Evolutionary conservation across 2,888 invertebrate species (phyloP), one percentile per base, ranked within the genome.

Genomic region (Tipula lateralis): DNA sequence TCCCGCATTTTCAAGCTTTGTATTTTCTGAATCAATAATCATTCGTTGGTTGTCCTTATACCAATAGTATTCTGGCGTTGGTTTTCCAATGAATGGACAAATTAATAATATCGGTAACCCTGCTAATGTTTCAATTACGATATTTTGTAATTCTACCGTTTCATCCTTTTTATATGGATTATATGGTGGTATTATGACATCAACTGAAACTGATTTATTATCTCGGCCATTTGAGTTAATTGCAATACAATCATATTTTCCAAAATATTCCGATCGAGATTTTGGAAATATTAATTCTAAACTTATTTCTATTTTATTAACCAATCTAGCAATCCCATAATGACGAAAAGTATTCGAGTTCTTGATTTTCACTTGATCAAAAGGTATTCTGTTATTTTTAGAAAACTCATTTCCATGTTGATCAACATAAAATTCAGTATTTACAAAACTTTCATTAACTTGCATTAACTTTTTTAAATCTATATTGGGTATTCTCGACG

Each of bases 21-120:
- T 24, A 36, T 83, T 83, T 34, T 19, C 12, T 7, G 30, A 34
- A 83, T 83, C 19, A 2, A 19, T 9, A 4, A 36, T 34, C 19
- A 83, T 6, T 19, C 89, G 0, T 89, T 87, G 90, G 0, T 88
- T 91, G 50, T 92, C 92, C 87, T 92, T 92, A 87, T 91, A 91
- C 94, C 94, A 94, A 86, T 91, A 91, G 29, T 94, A 91, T 50
- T 90, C 89, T 0, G 94, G 93, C 2, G 88, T 84, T 0, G 94
- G 94, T 86, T 92, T 91, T 0, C 94, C 94, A 80, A 90, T 90
- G 0, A 93, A 92, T 84, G 92, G 91, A 87, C 94, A 94, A 85
- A 90, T 90, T 7, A 92, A 87, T 84, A 89, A 91, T 86, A 91
- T 90, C 0, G 91, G 88, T 86, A 91, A 90, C 0, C 91, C 91